phyloP scores from a whole-genome alignment of 2,888 invertebrate genomes.

The Pterostichus niger region DNA sequence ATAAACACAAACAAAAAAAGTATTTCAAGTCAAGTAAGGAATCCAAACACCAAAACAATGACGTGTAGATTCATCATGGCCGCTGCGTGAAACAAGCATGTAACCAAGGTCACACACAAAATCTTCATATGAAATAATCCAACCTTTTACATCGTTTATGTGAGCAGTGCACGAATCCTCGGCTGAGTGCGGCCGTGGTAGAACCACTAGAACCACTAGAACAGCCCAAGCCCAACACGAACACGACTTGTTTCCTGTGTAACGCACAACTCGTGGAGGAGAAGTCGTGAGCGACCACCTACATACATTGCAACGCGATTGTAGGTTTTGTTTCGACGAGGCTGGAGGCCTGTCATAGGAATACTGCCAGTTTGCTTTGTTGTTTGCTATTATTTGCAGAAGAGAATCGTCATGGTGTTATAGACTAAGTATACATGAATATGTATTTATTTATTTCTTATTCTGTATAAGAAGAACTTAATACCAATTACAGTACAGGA shows the following conservation, averaged over 20 bases:
- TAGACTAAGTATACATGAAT: too few species aligned
- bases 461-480: too few species aligned
- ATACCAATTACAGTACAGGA: too few species aligned
- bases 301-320: slow-evolving; percentile 8
- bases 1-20: too few species aligned
- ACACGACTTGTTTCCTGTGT: slow-evolving; percentile 51
- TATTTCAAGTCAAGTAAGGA: neutral
- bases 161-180: slow-evolving; percentile 47
- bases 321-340: neutral
- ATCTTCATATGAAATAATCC: slow-evolving; percentile 58
- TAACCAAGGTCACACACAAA: slow-evolving; percentile 49
- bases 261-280: neutral
- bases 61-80: slow-evolving; percentile 28
- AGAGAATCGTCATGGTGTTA: neutral
- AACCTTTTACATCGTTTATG: slow-evolving; percentile 46
- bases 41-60: neutral
- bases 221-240: slow-evolving; percentile 15
- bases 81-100: neutral
- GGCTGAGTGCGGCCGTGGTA: neutral
- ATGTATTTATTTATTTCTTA: too few species aligned
- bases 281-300: slow-evolving; percentile 43
- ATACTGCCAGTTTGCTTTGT: neutral
- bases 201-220: slow-evolving; percentile 13
- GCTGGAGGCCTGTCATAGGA: neutral
- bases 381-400: neutral